phyloP scores from a whole-genome alignment of 1,140 invertebrate genomes.

The Cecropterus lyciades region DNA sequence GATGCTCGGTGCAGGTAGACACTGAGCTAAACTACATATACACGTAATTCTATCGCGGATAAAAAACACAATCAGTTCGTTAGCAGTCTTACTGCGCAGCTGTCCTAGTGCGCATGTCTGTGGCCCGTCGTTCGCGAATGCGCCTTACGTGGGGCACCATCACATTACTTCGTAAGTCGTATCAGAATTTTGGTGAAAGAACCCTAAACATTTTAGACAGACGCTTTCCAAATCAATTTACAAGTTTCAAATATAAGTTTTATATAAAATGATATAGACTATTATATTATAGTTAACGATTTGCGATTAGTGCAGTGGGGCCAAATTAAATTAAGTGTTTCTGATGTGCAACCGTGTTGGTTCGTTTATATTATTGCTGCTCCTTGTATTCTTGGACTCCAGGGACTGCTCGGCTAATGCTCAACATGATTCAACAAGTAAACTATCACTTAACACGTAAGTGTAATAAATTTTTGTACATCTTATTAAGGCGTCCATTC shows the following conservation, averaged over 20 bases:
- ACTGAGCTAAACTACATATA: slow-evolving; percentile 48
- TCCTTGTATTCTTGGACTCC: slow-evolving; percentile 66
- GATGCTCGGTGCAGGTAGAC: slow-evolving; percentile 56
- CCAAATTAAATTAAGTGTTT: slow-evolving; percentile 67
- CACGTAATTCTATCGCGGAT: slow-evolving; percentile 37
- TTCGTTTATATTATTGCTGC: slow-evolving; percentile 57
- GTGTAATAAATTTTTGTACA: slow-evolving; percentile 36
- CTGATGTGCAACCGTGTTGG: slow-evolving; percentile 75
- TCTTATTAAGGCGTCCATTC: slow-evolving; percentile 8
- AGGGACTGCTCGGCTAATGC: slow-evolving; percentile 66
- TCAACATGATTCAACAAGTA: slow-evolving; percentile 66
- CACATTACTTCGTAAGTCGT: slow-evolving; percentile 47
- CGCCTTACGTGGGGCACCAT: slow-evolving; percentile 40
- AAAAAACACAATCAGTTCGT: slow-evolving; percentile 35
- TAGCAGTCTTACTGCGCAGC: slow-evolving; percentile 51
- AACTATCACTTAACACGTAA: slow-evolving; percentile 77
- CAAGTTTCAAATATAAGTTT: background rate
- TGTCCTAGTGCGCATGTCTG: slow-evolving; percentile 62
- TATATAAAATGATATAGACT: slow-evolving; percentile 22
- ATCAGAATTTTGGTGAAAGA: slow-evolving; percentile 35
- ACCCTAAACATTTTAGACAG: slow-evolving; percentile 11
- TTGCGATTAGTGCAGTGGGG: slow-evolving; percentile 40
- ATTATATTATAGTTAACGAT: slow-evolving; percentile 30
- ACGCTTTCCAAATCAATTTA: slow-evolving; percentile 10
- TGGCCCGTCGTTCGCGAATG: slow-evolving; percentile 47